These are phyloP conservation scores for Leucozona laternaria DNA, from an alignment of 2,888 invertebrate genomes.

Conservation along the genomic window DNA sequence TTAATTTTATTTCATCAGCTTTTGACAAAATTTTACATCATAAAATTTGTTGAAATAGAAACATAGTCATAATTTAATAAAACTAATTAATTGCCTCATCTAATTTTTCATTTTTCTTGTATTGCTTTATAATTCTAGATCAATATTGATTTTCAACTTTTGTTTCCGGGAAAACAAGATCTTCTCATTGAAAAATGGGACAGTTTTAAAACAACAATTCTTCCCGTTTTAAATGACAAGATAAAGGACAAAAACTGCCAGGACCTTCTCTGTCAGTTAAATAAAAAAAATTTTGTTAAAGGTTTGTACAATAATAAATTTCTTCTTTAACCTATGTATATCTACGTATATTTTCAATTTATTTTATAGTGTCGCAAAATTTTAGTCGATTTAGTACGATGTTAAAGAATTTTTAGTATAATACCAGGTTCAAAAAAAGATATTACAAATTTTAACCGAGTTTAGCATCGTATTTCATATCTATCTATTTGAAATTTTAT, in stretches of 20 bases:
- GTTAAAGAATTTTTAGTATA: no score
- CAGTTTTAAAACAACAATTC: background rate
- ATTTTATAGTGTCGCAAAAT: background rate
- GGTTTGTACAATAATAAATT: background rate
- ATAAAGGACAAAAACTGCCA: constrained; percentile 13
- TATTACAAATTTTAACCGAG: no score
- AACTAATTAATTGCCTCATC: background rate
- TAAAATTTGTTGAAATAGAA: no score
- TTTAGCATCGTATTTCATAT: no score
- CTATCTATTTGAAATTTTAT: no score
- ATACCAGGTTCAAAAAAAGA: no score
- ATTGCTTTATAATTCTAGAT: constrained; percentile 22
- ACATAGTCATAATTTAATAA: no score
- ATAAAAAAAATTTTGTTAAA: constrained; percentile 3
- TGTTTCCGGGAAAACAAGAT: constrained; percentile 15
- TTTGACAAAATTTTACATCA: no score
- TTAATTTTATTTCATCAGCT: no score
- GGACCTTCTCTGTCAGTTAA: constrained; percentile 6
- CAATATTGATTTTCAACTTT: constrained; percentile 13
- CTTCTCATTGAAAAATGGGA: constrained; percentile 18
- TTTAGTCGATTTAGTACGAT: background rate
- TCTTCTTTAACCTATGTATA: background rate
- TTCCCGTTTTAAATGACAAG: constrained; percentile 17
- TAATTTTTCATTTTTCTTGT: background rate
- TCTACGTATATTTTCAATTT: background rate